These are phyloP conservation scores for Perca schrenkii DNA, from an alignment of 2,113 vertebrate genomes.

Conservation along the genomic window DNA sequence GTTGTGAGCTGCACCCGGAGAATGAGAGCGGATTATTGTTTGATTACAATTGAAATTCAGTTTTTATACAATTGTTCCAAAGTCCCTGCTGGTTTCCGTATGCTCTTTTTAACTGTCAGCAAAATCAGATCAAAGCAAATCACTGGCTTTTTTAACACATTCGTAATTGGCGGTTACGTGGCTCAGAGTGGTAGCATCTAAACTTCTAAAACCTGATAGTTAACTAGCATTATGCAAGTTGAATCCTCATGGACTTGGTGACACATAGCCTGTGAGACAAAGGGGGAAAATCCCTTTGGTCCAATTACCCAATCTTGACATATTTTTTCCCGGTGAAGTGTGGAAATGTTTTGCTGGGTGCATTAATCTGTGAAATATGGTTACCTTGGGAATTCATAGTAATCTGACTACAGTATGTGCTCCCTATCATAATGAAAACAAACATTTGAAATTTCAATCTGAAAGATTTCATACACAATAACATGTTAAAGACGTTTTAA, in stretches of 20 bases:
- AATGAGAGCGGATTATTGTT: not conserved
- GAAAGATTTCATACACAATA: too few relatives aligned
- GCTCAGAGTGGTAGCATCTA: not conserved
- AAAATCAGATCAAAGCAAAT: not conserved
- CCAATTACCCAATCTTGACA: conserved; percentile 4
- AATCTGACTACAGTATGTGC: not conserved
- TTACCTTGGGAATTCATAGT: not conserved
- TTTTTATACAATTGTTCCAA: not conserved
- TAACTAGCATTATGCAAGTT: not conserved
- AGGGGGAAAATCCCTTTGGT: not conserved
- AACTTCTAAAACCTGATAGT: conserved; percentile 16
- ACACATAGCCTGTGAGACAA: not conserved
- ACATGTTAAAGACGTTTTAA: too few relatives aligned
- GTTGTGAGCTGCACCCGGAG: not conserved
- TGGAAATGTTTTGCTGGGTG: not conserved
- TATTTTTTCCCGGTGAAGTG: not conserved
- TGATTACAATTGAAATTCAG: not conserved
- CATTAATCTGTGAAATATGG: not conserved
- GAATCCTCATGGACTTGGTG: not conserved
- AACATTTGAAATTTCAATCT: not conserved
- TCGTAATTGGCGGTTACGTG: conserved; percentile 11
- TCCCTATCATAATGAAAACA: not conserved
- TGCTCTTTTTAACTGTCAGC: conserved; percentile 3
- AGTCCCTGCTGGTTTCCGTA: not conserved
- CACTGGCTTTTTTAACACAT: not conserved